Evolutionary conservation across 2,113 vertebrate genomes (phyloP).

Genomic region (Scomber japonicus): DNA sequence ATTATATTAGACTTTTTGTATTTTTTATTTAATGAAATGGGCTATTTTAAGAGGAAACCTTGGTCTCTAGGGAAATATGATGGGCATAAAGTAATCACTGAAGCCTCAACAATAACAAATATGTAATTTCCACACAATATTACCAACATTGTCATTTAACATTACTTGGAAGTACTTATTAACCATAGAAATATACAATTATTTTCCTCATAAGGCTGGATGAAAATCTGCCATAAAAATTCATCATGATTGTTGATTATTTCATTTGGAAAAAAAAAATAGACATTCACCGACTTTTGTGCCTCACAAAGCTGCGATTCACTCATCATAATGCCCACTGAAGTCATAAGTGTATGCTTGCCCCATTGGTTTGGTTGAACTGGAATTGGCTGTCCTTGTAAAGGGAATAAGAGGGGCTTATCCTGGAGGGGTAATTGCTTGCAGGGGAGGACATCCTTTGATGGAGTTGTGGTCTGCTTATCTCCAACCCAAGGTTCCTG

Average conservation of each 20-base stretch:
- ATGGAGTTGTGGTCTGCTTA: slow-evolving; percentile 71
- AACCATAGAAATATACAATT: background rate
- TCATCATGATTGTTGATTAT: background rate
- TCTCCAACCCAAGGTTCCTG: slow-evolving; percentile 65
- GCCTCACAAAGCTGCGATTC: background rate
- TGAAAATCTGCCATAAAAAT: background rate
- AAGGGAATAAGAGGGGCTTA: slow-evolving; percentile 64
- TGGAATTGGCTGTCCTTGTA: slow-evolving; percentile 38
- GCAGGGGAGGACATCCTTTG: slow-evolving; percentile 72
- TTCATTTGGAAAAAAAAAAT: background rate
- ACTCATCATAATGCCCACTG: background rate
- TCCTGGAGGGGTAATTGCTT: slow-evolving; percentile 78
- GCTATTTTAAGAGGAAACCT: too few species aligned
- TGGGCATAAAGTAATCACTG: too few species aligned
- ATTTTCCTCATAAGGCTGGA: background rate
- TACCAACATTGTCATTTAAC: background rate
- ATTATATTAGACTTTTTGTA: too few species aligned
- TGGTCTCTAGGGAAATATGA: too few species aligned
- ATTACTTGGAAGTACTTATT: background rate
- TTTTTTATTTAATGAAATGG: background rate
- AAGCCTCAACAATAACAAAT: too few species aligned
- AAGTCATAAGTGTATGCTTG: slow-evolving; percentile 19
- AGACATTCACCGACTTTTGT: background rate
- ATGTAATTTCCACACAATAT: too few species aligned
- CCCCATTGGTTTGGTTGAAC: slow-evolving; percentile 30